Conservation (phyloP, 64 coral and sea anemone species). For the Stichodactyla helianthus region DNA sequence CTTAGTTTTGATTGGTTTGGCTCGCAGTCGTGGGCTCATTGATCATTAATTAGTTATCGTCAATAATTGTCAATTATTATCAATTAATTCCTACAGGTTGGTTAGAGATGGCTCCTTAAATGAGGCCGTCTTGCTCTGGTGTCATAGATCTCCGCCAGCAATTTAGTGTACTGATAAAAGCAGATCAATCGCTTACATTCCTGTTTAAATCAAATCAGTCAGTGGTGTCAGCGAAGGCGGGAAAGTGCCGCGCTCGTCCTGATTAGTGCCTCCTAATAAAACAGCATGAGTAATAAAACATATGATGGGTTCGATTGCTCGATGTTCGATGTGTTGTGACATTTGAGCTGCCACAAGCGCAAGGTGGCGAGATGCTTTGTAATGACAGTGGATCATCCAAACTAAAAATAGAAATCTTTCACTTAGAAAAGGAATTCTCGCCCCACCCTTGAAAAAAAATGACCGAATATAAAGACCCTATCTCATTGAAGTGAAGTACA, state of each 20-base stretch:
- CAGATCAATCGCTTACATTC: not conserved
- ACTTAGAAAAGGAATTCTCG: too few species aligned
- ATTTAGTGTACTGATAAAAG: not conserved
- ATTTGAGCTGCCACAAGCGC: not conserved
- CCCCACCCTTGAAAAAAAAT: too few species aligned
- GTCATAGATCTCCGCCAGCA: too few species aligned
- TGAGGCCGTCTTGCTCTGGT: too few species aligned
- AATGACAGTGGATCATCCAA: not conserved
- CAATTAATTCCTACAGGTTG: not conserved
- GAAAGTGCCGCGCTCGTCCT: not conserved
- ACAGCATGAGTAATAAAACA: not conserved
- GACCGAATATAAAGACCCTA: too few species aligned
- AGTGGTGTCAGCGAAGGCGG: not conserved
- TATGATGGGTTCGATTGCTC: not conserved
- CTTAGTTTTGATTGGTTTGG: not conserved
- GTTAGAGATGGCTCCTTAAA: not conserved
- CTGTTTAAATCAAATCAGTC: not conserved
- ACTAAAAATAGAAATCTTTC: not conserved
- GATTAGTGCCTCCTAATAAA: not conserved
- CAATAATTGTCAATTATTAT: constrained; percentile 3
- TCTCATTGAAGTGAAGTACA: too few species aligned
- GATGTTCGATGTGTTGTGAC: not conserved
- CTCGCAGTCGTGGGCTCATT: not conserved
- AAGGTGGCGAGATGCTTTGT: too few species aligned
- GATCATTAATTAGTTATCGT: not conserved